Conservation (phyloP, 2,888 invertebrate genomes). For the Drosophila tripunctata region DNA sequence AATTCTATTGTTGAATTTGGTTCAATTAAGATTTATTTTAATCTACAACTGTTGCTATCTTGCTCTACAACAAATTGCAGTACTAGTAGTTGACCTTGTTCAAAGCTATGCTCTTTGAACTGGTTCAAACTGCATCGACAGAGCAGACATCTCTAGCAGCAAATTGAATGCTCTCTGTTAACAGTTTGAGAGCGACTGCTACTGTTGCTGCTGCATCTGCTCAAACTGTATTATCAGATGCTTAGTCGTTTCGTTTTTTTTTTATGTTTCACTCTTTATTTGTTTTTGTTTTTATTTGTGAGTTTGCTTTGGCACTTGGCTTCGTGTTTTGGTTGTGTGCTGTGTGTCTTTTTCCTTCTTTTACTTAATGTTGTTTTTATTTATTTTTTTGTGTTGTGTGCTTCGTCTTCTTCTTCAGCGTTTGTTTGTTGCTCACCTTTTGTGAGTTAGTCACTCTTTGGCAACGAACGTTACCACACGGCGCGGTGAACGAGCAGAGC, state of each 20-base stretch:
- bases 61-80: not conserved
- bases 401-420: constrained; percentile 52
- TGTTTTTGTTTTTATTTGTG: constrained; percentile 23
- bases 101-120: constrained; percentile 18
- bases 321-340: constrained; percentile 37
- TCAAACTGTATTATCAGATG: constrained; percentile 59
- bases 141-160: constrained; percentile 15
- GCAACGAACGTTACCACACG: constrained; percentile 70
- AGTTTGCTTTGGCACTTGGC: constrained; percentile 62
- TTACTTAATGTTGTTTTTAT: constrained; percentile 33
- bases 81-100: constrained; percentile 25
- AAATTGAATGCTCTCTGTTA: not conserved
- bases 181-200: too few species aligned
- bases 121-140: constrained; percentile 29
- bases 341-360: constrained; percentile 37
- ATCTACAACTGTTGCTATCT: not conserved
- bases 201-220: too few species aligned
- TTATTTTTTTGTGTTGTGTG: constrained; percentile 13
- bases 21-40: constrained; percentile 20
- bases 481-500: constrained; percentile 54
- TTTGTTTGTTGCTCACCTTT: constrained; percentile 53
- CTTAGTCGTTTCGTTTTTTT: constrained; percentile 30
- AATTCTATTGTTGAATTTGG: constrained; percentile 7
- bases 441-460: constrained; percentile 76
- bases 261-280: constrained; percentile 31